Conservation (phyloP, 2,113 vertebrate species). For the Atractosteus spatula region DNA sequence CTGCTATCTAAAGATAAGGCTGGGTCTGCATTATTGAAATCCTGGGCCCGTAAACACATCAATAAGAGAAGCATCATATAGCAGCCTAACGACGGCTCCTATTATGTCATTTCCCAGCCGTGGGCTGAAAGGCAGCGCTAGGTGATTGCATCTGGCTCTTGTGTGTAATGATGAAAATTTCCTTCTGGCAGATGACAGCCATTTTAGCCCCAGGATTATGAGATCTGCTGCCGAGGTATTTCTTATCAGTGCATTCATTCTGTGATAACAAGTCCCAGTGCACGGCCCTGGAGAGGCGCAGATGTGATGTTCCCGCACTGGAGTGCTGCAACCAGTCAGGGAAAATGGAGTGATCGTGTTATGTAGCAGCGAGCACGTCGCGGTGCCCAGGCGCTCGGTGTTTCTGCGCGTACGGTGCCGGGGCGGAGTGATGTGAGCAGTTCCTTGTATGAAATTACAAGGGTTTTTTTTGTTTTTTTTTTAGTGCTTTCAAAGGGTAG, state of each 20-base stretch:
- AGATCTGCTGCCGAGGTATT: constrained; percentile 59
- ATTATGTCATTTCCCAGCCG: constrained; percentile 37
- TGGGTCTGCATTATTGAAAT: constrained; percentile 58
- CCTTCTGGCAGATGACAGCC: constrained; percentile 48
- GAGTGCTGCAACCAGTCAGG: background rate
- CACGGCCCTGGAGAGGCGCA: constrained; percentile 51
- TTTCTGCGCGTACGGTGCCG: background rate
- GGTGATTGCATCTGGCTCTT: constrained; percentile 52
- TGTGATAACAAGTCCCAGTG: constrained; percentile 67
- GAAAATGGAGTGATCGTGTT: background rate
- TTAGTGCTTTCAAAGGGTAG: too few relatives aligned
- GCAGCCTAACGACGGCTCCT: constrained; percentile 27
- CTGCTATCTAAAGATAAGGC: constrained; percentile 41
- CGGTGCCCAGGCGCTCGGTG: background rate
- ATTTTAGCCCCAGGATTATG: constrained; percentile 56
- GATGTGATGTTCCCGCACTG: constrained; percentile 41
- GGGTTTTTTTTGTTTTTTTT: background rate
- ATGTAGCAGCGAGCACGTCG: background rate
- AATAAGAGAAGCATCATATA: constrained; percentile 43
- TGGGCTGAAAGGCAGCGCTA: constrained; percentile 30
- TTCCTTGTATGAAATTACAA: background rate
- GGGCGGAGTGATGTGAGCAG: too few relatives aligned
- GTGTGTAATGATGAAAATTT: constrained; percentile 58
- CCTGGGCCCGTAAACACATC: constrained; percentile 55
- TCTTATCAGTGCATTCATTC: constrained; percentile 58